phyloP scores from a whole-genome alignment of 2,113 vertebrate species.

The Myanophis thanlyinensis region DNA sequence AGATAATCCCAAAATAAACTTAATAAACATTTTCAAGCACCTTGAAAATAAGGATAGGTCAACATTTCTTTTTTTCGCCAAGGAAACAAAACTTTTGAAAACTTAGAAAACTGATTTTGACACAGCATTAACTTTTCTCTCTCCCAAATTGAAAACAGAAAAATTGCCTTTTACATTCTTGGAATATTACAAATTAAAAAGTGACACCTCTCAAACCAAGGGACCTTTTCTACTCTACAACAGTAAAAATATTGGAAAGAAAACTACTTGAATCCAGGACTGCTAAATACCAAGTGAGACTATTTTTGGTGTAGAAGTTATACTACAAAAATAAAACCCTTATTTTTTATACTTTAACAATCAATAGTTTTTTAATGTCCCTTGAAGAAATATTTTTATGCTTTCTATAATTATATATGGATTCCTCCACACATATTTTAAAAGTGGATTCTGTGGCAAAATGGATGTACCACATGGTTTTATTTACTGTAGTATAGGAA shows the following conservation, averaged over 20 bases:
- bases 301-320: neutral
- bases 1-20: neutral
- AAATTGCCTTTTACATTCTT: neutral
- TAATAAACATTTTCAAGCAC: neutral
- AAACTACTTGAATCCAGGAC: neutral
- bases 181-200: neutral
- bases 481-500: neutral
- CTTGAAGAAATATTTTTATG: neutral
- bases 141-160: no score
- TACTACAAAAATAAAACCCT: no score
- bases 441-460: neutral
- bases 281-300: neutral
- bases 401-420: neutral
- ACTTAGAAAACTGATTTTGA: neutral
- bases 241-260: neutral
- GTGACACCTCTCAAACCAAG: neutral
- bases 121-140: neutral
- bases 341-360: no score
- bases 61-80: neutral
- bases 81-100: neutral
- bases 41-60: neutral
- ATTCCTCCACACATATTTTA: neutral
- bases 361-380: neutral
- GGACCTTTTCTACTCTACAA: neutral
- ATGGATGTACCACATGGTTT: neutral